Evolutionary conservation across 2,888 invertebrate species (phyloP).

Genomic region (Ophion slaviceki): DNA sequence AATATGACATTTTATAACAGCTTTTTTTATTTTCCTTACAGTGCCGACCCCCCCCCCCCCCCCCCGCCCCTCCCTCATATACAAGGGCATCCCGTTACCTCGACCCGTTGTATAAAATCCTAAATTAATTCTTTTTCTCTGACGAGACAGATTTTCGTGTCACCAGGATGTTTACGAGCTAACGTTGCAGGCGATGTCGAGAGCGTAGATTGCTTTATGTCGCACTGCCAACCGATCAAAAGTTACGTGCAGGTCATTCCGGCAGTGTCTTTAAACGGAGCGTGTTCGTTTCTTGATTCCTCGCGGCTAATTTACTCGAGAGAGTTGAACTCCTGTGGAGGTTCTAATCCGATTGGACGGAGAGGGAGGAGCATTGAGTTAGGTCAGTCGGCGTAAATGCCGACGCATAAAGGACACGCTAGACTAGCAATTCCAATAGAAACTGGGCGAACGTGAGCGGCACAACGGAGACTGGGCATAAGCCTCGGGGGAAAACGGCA

Average conservation of each 20-base stretch:
- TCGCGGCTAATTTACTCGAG: slow-evolving; percentile 39
- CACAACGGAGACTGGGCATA: slow-evolving; percentile 43
- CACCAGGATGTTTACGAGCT: too few relatives aligned
- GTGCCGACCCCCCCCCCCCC: too few relatives aligned
- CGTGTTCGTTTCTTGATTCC: slow-evolving; percentile 26
- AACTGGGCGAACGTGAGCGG: slow-evolving; percentile 33
- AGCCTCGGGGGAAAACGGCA: slow-evolving; percentile 66
- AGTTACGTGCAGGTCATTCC: not conserved
- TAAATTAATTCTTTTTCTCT: too few relatives aligned
- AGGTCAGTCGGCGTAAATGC: slow-evolving; percentile 74
- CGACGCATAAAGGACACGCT: slow-evolving; percentile 63
- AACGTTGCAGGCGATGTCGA: too few relatives aligned
- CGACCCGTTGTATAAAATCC: too few relatives aligned
- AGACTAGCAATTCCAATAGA: slow-evolving; percentile 15
- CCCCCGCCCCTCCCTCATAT: too few relatives aligned
- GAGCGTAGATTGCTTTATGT: not conserved
- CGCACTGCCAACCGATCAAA: not conserved
- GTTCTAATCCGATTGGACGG: slow-evolving; percentile 74
- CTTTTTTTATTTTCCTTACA: too few relatives aligned
- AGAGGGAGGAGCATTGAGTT: slow-evolving; percentile 72
- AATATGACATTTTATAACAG: too few relatives aligned
- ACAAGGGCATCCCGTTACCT: too few relatives aligned
- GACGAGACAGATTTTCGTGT: too few relatives aligned
- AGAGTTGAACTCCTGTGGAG: slow-evolving; percentile 66
- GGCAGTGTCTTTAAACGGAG: slow-evolving; percentile 15